These are phyloP conservation scores for Ornithorhynchus anatinus DNA, from an alignment of 2,113 vertebrate genomes.

Conservation along the genomic window DNA sequence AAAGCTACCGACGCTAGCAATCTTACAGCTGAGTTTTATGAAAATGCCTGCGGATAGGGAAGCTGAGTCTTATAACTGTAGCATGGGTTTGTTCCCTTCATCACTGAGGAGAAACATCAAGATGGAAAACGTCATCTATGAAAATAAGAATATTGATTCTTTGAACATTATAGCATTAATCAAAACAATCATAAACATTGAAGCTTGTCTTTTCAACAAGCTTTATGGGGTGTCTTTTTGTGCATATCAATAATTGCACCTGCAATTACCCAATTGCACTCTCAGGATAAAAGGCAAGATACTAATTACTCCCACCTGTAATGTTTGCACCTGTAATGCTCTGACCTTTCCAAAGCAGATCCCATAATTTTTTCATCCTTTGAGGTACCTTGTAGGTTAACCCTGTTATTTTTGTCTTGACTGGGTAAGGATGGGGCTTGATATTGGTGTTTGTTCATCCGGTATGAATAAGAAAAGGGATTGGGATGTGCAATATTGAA, in stretches of 20 bases:
- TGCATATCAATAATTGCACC: neutral
- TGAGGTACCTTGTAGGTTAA: neutral
- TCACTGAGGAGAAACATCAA: too few species aligned
- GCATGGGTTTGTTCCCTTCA: too few species aligned
- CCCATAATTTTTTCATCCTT: neutral
- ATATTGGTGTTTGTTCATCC: neutral
- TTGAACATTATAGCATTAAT: conserved; percentile 5
- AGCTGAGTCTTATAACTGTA: too few species aligned
- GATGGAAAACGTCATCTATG: too few species aligned
- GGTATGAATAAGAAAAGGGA: too few species aligned
- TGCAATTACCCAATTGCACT: conserved; percentile 15
- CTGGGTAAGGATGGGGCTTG: neutral
- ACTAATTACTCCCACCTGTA: conserved; percentile 12
- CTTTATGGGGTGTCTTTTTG: neutral
- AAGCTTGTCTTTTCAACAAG: conserved; percentile 1
- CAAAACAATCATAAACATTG: conserved; percentile 4
- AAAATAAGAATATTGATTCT: neutral
- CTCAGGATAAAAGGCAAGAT: too few species aligned
- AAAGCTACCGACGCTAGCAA: too few species aligned
- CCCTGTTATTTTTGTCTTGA: neutral
- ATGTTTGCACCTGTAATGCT: conserved; percentile 11
- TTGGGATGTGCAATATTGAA: too few species aligned
- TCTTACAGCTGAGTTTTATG: too few species aligned
- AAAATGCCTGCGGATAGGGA: too few species aligned
- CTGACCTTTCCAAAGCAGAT: conserved; percentile 20